Conservation (phyloP, 2,888 invertebrate species). For the Drosophila antonietae region DNA sequence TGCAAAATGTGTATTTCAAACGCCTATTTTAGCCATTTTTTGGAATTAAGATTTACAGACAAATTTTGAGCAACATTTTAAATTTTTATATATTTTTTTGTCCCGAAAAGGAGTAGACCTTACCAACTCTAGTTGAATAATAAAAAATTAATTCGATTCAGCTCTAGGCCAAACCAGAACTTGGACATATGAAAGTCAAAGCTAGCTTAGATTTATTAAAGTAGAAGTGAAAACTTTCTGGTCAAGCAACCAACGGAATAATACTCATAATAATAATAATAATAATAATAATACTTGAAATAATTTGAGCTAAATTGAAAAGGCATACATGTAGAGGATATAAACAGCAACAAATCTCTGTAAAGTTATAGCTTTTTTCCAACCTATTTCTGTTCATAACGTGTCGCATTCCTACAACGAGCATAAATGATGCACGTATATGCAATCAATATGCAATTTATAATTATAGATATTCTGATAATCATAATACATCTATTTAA, state of each 20-base stretch:
- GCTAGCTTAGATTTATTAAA: constrained; percentile 6
- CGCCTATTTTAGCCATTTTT: constrained; percentile 25
- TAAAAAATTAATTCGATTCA: not conserved
- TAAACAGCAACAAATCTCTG: too few species aligned
- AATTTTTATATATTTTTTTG: not conserved
- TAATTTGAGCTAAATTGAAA: too few species aligned
- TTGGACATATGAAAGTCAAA: not conserved
- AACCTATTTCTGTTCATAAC: not conserved
- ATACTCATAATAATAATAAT: not conserved
- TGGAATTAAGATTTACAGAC: constrained; percentile 47
- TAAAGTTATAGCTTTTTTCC: not conserved
- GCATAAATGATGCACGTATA: not conserved
- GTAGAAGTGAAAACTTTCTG: not conserved
- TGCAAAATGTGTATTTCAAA: not conserved
- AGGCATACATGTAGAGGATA: too few species aligned
- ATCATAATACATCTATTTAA: not conserved
- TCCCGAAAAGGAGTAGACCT: not conserved
- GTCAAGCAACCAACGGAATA: not conserved
- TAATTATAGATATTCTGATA: not conserved
- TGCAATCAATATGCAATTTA: not conserved
- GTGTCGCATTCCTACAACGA: not conserved
- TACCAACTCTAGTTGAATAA: not conserved
- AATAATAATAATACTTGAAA: too few species aligned
- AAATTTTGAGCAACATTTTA: constrained; percentile 12
- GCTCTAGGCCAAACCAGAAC: not conserved